A percentile compares a stretch with the other conserved stretches of the same genome.
Evolutionary conservation across 2,888 invertebrate genomes (phyloP).

Genomic region (Trisateles emortualis): DNA sequence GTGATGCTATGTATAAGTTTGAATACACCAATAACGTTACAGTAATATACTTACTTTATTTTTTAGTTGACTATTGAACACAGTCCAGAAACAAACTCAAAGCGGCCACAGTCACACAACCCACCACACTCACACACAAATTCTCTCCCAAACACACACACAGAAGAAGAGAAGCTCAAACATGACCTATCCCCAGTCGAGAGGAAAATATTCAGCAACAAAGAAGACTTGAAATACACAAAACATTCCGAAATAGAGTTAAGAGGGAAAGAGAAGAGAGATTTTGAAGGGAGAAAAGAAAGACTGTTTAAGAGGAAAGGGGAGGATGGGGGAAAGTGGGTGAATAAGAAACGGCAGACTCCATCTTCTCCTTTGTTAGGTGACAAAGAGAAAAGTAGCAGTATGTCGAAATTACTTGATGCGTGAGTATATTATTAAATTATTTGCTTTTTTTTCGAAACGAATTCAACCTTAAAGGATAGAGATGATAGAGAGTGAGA

Average conservation of each 20-base stretch:
- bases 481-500: too few species aligned
- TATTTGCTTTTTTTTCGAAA: too few species aligned
- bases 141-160: constrained; percentile 22
- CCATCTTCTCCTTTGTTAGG: constrained; percentile 79
- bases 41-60: too few species aligned
- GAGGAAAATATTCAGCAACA: constrained; percentile 72
- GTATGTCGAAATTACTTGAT: constrained; percentile 94
- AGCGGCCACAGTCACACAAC: constrained; percentile 35
- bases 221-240: constrained; percentile 51
- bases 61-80: constrained; percentile 94
- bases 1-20: too few species aligned
- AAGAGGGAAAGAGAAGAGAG: constrained; percentile 78
- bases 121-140: constrained; percentile 17
- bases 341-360: constrained; percentile 71
- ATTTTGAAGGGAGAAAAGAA: constrained; percentile 64
- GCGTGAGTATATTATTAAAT: constrained; percentile 82
- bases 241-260: constrained; percentile 68
- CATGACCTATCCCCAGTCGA: constrained; percentile 84
- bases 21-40: too few species aligned
- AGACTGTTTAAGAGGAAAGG: constrained; percentile 80
- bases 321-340: constrained; percentile 70
- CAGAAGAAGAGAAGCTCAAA: constrained; percentile 46
- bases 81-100: constrained; percentile 90
- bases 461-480: too few species aligned
- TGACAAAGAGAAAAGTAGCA: constrained; percentile 94